Conservation (phyloP, 2,113 vertebrate genomes). For the Bambusicola thoracicus region DNA sequence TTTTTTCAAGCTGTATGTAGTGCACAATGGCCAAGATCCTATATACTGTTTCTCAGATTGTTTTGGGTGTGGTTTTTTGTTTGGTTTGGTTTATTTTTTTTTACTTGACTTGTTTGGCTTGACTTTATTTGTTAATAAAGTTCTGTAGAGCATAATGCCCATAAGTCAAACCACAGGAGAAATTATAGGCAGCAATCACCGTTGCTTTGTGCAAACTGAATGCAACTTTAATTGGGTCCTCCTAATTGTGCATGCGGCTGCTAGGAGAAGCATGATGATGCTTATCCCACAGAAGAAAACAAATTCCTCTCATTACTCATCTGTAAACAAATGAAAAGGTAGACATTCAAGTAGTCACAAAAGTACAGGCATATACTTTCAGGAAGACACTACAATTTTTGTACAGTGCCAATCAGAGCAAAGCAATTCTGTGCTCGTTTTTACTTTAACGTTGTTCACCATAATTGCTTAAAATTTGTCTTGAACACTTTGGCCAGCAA, state of each 20-base stretch:
- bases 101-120: neutral
- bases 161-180: conserved; percentile 28
- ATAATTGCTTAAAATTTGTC: neutral
- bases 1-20: neutral
- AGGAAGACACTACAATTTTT: neutral
- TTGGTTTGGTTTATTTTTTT: neutral
- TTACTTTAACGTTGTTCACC: neutral
- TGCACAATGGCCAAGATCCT: neutral
- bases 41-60: neutral
- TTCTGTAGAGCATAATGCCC: neutral
- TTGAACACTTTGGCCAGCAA: neutral
- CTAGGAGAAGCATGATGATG: neutral
- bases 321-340: neutral
- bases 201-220: neutral
- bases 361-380: neutral
- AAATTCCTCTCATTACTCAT: neutral
- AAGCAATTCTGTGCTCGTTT: neutral
- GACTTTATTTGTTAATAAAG: conserved; percentile 34
- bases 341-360: neutral
- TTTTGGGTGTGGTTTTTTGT: neutral
- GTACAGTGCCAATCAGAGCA: neutral
- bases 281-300: conserved; percentile 21
- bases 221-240: conserved; percentile 36
- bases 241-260: conserved; percentile 44
- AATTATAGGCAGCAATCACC: conserved; percentile 29